Evolutionary conservation across 2,797 vertebrate genomes (phyloP).

Genomic region (Centroberyx gerrardi): DNA sequence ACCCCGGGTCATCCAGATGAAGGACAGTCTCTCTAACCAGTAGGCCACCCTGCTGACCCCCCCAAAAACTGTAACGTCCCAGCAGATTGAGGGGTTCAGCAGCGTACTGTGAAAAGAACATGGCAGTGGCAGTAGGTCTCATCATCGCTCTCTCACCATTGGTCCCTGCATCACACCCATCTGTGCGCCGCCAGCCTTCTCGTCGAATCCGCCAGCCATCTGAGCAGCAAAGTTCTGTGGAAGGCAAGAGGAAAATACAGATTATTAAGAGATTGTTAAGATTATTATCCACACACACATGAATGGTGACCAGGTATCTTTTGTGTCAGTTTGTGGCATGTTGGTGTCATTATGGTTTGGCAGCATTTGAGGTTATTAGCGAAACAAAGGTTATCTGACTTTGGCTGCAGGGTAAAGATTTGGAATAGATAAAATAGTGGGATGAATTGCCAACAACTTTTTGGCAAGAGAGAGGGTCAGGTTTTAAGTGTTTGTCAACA

Average conservation of each 20-base stretch:
- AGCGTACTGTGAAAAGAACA: neutral
- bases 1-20: neutral
- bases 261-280: neutral
- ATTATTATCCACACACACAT: neutral
- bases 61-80: slow-evolving; percentile 7
- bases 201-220: slow-evolving; percentile 94
- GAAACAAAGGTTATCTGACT: too few relatives aligned
- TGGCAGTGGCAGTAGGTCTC: slow-evolving; percentile 28
- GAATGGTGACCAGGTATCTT: neutral
- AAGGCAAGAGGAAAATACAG: slow-evolving; percentile 14
- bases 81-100: slow-evolving; percentile 10
- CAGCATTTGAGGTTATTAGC: neutral
- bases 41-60: neutral
- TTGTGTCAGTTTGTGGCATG: too few relatives aligned
- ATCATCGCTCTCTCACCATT: slow-evolving; percentile 88
- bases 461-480: slow-evolving; percentile 13
- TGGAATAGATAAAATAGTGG: too few relatives aligned
- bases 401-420: neutral
- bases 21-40: neutral
- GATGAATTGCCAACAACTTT: neutral
- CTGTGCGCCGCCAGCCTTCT: slow-evolving; percentile 92
- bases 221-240: slow-evolving; percentile 95
- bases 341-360: neutral
- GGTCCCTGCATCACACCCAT: slow-evolving; percentile 97
- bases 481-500: slow-evolving; percentile 38